These are phyloP conservation scores for Tetranychus piercei DNA, from an alignment of 2,888 invertebrate species.

Conservation along the genomic window DNA sequence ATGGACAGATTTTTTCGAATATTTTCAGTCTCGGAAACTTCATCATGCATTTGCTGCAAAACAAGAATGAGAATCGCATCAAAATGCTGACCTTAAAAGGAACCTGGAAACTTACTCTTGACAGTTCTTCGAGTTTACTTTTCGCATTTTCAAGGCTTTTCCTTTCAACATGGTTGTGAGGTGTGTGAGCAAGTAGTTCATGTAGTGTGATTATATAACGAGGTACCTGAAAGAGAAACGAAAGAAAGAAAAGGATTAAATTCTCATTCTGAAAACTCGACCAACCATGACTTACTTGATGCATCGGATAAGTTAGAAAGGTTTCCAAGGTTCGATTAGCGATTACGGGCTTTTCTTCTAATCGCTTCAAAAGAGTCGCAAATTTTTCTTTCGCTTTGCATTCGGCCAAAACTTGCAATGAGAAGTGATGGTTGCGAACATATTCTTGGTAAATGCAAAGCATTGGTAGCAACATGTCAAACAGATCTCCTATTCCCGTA, in stretches of 20 bases:
- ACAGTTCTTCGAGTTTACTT: slow-evolving; percentile 55
- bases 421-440: slow-evolving; percentile 81
- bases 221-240: slow-evolving; percentile 47
- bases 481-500: slow-evolving; percentile 53
- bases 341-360: slow-evolving; percentile 67
- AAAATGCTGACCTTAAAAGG: background rate
- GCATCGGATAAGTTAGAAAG: slow-evolving; percentile 81
- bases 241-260: background rate
- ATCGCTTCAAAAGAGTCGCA: slow-evolving; percentile 52
- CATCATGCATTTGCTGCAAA: slow-evolving; percentile 72
- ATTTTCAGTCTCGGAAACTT: slow-evolving; percentile 75
- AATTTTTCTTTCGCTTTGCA: slow-evolving; percentile 68
- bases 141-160: slow-evolving; percentile 70
- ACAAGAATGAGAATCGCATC: background rate
- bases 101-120: slow-evolving; percentile 32
- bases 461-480: slow-evolving; percentile 86
- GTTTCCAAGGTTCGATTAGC: slow-evolving; percentile 68
- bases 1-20: slow-evolving; percentile 72
- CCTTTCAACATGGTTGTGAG: slow-evolving; percentile 78
- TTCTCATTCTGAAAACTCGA: background rate
- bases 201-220: slow-evolving; percentile 77
- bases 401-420: slow-evolving; percentile 65
- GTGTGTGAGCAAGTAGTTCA: slow-evolving; percentile 73
- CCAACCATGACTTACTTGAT: slow-evolving; percentile 46
- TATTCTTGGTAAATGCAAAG: slow-evolving; percentile 85